phyloP scores from a whole-genome alignment of 2,113 vertebrate genomes.

The Aepyceros melampus region DNA sequence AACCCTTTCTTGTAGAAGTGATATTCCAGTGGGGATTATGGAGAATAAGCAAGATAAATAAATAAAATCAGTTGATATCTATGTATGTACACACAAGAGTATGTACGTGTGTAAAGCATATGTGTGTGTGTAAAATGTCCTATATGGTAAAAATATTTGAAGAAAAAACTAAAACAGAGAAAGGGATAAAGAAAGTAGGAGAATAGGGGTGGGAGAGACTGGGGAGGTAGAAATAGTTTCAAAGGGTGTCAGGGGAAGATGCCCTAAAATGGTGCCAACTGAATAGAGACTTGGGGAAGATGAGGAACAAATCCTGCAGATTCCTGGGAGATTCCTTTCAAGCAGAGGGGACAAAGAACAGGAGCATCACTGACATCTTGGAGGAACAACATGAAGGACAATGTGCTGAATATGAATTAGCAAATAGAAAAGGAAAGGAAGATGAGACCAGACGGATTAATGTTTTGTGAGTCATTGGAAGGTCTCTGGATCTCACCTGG shows the following conservation, averaged over 20 bases:
- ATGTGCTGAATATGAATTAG: background rate
- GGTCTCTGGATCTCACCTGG: background rate
- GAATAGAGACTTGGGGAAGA: background rate
- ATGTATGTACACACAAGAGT: background rate
- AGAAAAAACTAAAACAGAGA: background rate
- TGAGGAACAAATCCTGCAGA: background rate
- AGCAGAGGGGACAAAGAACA: background rate
- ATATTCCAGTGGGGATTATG: background rate
- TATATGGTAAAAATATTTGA: background rate
- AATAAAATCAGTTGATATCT: background rate
- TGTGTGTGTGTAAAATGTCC: background rate
- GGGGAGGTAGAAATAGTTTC: background rate
- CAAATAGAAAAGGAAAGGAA: background rate
- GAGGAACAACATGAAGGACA: background rate
- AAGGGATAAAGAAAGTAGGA: too few species aligned
- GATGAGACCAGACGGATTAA: background rate
- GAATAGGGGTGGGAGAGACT: fast-evolving
- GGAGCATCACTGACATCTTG: too few species aligned
- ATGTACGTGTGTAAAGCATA: background rate
- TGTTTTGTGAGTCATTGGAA: background rate
- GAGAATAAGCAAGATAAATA: background rate
- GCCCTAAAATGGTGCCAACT: background rate
- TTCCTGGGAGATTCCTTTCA: background rate
- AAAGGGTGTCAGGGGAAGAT: background rate
- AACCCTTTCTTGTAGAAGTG: background rate